Percentiles rank a stretch among this genome's conserved stretches.
These are phyloP conservation scores for Hemicordylus capensis DNA, from an alignment of 2,113 vertebrate species.

Conservation along the genomic window DNA sequence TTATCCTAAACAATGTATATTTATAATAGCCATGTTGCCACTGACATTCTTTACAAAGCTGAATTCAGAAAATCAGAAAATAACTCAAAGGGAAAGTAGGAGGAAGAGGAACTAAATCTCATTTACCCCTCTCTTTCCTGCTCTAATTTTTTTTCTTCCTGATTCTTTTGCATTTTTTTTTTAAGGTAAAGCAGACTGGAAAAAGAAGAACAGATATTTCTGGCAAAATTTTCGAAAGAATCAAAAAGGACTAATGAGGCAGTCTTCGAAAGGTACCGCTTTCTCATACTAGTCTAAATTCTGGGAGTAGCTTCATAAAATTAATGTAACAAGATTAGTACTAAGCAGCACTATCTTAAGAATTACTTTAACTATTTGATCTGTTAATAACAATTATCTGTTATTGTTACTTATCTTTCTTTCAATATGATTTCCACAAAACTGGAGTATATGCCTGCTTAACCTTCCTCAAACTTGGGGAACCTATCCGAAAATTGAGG, in stretches of 20 bases:
- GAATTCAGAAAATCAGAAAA: slow-evolving; percentile 25
- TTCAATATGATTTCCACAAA: neutral
- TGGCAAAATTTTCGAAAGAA: slow-evolving; percentile 98
- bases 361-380: neutral
- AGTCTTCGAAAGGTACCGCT: slow-evolving; percentile 91
- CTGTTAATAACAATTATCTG: too few species aligned
- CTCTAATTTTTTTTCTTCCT: neutral
- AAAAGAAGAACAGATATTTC: slow-evolving; percentile 98
- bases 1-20: slow-evolving; percentile 48
- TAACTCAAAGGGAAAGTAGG: accelerated
- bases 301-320: neutral
- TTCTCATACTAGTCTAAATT: slow-evolving; percentile 2
- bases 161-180: slow-evolving; percentile 5
- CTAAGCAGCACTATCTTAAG: neutral
- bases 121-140: slow-evolving; percentile 63
- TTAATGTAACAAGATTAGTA: neutral
- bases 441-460: neutral
- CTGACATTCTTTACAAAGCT: slow-evolving; percentile 25
- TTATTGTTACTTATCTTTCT: slow-evolving; percentile 27
- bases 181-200: slow-evolving; percentile 95
- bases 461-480: neutral
- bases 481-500: neutral
- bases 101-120: neutral
- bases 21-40: slow-evolving; percentile 46
- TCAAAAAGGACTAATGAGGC: slow-evolving; percentile 90